These are phyloP conservation scores for Carcharodon carcharias DNA, from an alignment of 2,797 vertebrate species.

Conservation along the genomic window DNA sequence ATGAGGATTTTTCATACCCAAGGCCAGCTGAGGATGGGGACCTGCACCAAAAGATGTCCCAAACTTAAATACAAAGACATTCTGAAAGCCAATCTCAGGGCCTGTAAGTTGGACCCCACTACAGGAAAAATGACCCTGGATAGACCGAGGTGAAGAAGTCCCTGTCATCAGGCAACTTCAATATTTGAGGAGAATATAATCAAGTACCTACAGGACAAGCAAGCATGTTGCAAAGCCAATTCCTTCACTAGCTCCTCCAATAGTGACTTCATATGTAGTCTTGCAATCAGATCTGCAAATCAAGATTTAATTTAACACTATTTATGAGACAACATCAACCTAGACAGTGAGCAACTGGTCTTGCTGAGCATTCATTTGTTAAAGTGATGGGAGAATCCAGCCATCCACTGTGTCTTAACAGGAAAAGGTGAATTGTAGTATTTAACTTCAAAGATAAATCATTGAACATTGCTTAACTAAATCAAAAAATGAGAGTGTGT, in stretches of 20 bases:
- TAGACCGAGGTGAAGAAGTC: no score
- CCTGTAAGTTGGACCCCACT: no score
- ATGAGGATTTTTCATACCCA: no score
- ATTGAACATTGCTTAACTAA: background rate
- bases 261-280: background rate
- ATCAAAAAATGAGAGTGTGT: background rate
- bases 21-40: no score
- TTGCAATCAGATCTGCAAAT: background rate
- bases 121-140: no score
- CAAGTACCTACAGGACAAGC: background rate
- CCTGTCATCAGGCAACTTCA: no score
- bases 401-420: background rate
- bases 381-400: background rate
- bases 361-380: background rate
- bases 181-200: background rate
- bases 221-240: background rate
- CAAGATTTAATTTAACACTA: background rate
- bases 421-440: background rate
- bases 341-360: background rate
- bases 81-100: no score
- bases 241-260: no score
- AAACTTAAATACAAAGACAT: no score
- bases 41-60: no score
- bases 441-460: background rate
- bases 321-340: background rate